phyloP scores from a whole-genome alignment of 2,113 vertebrate genomes.

The Antechinus stuartii region DNA sequence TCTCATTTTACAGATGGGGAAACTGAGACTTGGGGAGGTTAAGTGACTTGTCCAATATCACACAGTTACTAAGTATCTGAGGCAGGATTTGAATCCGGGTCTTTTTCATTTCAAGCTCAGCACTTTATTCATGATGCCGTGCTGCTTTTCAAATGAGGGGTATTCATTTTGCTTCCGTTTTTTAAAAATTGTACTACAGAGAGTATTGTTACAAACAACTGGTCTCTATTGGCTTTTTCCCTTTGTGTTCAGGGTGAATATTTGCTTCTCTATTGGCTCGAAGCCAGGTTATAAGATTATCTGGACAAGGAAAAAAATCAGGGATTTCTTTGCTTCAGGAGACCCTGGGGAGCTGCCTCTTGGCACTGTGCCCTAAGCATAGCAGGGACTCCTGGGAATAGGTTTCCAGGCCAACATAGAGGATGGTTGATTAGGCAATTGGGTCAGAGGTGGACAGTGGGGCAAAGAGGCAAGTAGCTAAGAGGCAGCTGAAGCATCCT shows the following conservation, averaged over 20 bases:
- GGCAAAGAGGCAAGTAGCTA: background rate
- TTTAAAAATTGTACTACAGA: background rate
- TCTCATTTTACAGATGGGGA: background rate
- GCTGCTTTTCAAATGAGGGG: background rate
- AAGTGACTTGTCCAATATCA: background rate
- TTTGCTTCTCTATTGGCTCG: background rate
- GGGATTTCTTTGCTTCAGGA: background rate
- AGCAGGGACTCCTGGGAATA: background rate
- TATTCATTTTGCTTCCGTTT: background rate
- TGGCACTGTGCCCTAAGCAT: background rate
- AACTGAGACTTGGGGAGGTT: background rate
- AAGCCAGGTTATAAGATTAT: background rate
- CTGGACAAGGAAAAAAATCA: background rate
- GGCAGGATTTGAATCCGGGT: background rate
- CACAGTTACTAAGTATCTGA: background rate
- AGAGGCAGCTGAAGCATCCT: background rate
- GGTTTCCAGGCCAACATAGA: background rate
- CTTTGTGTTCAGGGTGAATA: background rate
- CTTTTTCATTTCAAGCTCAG: background rate
- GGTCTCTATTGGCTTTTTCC: background rate
- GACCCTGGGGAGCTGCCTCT: background rate
- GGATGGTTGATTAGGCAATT: background rate
- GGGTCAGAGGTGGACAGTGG: background rate
- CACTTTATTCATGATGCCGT: background rate
- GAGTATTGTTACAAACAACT: background rate